Evolutionary conservation across 2,888 invertebrate genomes (phyloP), one percentile per base, ranked within the genome.

Genomic region (Thymelicus acteon): DNA sequence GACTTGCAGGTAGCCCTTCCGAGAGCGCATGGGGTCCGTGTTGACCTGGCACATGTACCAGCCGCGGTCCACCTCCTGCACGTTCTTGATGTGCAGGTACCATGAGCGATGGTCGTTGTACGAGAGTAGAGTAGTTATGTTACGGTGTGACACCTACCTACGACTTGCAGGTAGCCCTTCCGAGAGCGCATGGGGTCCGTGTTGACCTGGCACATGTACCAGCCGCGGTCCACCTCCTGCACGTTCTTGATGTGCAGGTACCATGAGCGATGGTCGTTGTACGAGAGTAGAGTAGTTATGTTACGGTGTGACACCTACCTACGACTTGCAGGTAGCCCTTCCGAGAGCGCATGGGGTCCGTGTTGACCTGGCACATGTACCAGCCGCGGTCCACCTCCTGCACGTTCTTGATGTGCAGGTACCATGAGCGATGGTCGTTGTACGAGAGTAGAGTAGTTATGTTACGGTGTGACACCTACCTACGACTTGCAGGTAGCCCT

Each of bases 11-110:
- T 98, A 98, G 69, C 98, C 98, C 85, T 97, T 97, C 71, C 97
- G 95, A 73, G 97, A 97, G 76, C 97, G 95, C 98, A 98, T 98
- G n/a, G 98, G 98, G 89, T 98, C 97, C 0, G 98, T 98, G 91
- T 98, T 98, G 77, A 98, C 96, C 90, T 98, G 98, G 85, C 98
- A 98, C 98, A 98, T 98, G 83, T 95, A 98, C 97, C 97, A 98
- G 73, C 98, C 98, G 2, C 98, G 95, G 91, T 98, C 98, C 60
- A 96, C 95, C 87, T 98, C 98, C 84, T 97, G 97, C 44, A 97
- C 97, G 84, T 96, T 96, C 88, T 97, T 97, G 88, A 98, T 97
- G 86, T 98, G 98, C 75, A 98, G 95, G 90, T 97, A 98, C 98
- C 98, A 98, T 66, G 98, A 97, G 71, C 98, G 96, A 86, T 98